These are phyloP conservation scores for Pelagia noctiluca DNA, from an alignment of 30 jellyfish, hydroid and myxozoan species.

Conservation along the genomic window DNA sequence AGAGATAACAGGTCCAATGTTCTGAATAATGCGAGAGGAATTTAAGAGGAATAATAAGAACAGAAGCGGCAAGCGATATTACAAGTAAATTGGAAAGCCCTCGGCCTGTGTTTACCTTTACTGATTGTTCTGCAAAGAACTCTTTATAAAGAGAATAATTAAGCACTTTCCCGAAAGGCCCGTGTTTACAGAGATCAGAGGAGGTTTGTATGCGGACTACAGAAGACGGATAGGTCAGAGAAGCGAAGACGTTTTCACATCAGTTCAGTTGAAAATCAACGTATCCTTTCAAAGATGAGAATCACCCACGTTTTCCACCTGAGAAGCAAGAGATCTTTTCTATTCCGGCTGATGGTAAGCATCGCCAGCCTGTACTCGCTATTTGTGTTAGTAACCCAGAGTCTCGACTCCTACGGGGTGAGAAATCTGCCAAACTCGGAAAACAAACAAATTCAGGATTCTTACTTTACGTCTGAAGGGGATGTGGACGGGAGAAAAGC, in stretches of 20 bases:
- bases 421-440: too few relatives aligned
- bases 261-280: neutral
- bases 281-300: neutral
- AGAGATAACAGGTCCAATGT: too few relatives aligned
- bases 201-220: constrained; percentile 51
- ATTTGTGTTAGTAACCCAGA: neutral
- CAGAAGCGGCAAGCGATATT: constrained; percentile 19
- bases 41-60: too few relatives aligned
- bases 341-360: neutral
- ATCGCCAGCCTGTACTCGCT: neutral
- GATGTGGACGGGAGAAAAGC: constrained; percentile 9
- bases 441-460: neutral
- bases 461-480: neutral
- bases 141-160: constrained; percentile 50
- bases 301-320: neutral
- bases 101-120: constrained; percentile 52
- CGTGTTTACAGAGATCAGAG: constrained; percentile 46
- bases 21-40: too few relatives aligned
- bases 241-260: neutral
- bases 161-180: constrained; percentile 65
- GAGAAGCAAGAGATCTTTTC: neutral
- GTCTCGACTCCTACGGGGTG: neutral
- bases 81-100: neutral
- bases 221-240: constrained; percentile 39
- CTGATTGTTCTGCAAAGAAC: constrained; percentile 69